Percentiles rank a stretch among this genome's conserved stretches.
phyloP scores from a whole-genome alignment of 2,888 invertebrate genomes.

The Onchidella celtica region DNA sequence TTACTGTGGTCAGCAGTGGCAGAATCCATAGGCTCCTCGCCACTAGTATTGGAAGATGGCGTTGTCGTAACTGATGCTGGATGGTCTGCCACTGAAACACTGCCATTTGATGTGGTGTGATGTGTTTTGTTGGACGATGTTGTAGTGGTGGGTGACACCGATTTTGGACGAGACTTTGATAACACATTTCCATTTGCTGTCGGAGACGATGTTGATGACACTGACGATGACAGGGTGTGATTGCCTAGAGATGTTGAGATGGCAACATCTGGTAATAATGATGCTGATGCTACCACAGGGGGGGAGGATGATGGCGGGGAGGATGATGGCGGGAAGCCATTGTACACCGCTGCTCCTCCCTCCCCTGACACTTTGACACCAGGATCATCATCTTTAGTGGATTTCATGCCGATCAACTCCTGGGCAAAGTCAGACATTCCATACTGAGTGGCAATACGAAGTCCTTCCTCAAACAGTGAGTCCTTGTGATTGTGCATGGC shows the following conservation, averaged over 20 bases:
- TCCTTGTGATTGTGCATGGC: slow-evolving; percentile 61
- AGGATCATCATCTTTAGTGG: slow-evolving; percentile 4
- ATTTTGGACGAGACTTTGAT: neutral
- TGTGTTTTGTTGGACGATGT: neutral
- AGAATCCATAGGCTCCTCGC: neutral
- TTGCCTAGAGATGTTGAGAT: neutral
- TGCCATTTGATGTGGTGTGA: neutral
- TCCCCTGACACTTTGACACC: neutral
- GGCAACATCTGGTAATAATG: neutral
- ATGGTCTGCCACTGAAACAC: neutral
- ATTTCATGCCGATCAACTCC: slow-evolving; percentile 61
- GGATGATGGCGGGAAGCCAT: neutral
- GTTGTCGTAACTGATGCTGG: neutral
- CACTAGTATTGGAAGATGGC: neutral
- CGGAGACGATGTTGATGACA: neutral
- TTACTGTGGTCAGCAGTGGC: neutral
- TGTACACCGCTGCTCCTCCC: too few relatives aligned
- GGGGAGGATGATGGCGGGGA: slow-evolving; percentile 3
- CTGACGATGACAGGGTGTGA: too few relatives aligned
- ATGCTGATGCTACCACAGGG: slow-evolving; percentile 1
- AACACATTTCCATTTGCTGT: too few relatives aligned
- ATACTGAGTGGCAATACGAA: slow-evolving; percentile 80
- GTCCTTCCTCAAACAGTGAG: slow-evolving; percentile 81
- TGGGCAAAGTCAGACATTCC: slow-evolving; percentile 78
- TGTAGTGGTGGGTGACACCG: neutral